Conservation (phyloP, 2,888 invertebrate genomes). For the Lagria hirta region DNA sequence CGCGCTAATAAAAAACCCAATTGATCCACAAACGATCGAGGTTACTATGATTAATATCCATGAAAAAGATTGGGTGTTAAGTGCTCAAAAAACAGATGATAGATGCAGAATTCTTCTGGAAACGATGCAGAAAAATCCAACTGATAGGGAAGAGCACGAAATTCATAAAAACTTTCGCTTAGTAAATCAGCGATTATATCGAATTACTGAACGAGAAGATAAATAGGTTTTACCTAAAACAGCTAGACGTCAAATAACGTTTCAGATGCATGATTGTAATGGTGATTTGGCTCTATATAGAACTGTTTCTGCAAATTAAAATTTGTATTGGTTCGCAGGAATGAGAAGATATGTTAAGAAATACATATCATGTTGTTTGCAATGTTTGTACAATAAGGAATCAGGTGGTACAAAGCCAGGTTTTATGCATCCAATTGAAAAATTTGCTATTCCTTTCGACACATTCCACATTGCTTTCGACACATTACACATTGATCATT, state of each 20-base stretch:
- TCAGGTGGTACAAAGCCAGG: slow-evolving; percentile 11
- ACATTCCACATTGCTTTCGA: too few species aligned
- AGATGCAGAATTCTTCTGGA: not conserved
- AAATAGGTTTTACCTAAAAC: slow-evolving; percentile 22
- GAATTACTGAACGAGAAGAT: slow-evolving; percentile 4
- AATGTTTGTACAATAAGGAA: not conserved
- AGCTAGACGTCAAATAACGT: slow-evolving; percentile 13
- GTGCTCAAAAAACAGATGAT: slow-evolving; percentile 16
- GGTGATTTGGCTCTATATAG: slow-evolving; percentile 19
- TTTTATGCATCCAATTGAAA: slow-evolving; percentile 28
- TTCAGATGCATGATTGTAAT: slow-evolving; percentile 16
- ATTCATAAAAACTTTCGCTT: slow-evolving; percentile 9
- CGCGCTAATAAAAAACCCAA: slow-evolving; percentile 28
- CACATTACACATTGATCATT: slow-evolving; percentile 32
- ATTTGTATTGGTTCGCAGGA: not conserved
- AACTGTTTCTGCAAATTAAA: not conserved
- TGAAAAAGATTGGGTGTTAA: slow-evolving; percentile 23
- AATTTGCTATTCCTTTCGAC: slow-evolving; percentile 25
- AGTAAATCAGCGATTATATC: slow-evolving; percentile 2
- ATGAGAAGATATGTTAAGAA: not conserved
- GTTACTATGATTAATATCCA: not conserved
- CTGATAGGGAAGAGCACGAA: too few species aligned
- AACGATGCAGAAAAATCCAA: slow-evolving; percentile 2
- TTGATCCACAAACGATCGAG: slow-evolving; percentile 1
- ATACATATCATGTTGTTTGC: not conserved